phyloP scores from a whole-genome alignment of 2,113 vertebrate species.

The Rhodinocichla rosea region DNA sequence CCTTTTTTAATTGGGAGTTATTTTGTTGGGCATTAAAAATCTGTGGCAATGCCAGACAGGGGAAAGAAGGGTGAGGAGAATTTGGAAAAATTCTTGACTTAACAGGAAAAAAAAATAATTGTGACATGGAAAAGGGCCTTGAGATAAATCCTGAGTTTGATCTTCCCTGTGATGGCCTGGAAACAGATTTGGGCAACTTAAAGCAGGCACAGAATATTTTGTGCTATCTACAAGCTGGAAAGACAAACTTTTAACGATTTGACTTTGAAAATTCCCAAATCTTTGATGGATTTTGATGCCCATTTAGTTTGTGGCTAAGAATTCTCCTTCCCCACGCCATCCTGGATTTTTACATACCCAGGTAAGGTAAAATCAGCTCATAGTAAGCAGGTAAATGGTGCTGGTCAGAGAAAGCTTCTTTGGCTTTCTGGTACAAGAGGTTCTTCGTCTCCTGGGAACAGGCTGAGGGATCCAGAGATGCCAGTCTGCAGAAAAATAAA shows the following conservation, averaged over 20 bases:
- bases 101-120: not conserved
- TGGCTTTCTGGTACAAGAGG: conserved; percentile 72
- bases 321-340: not conserved
- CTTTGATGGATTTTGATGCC: not conserved
- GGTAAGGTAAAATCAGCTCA: conserved; percentile 60
- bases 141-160: not conserved
- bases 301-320: not conserved
- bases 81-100: not conserved
- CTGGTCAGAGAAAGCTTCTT: conserved; percentile 57
- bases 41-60: not conserved
- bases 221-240: not conserved
- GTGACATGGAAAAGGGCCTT: not conserved
- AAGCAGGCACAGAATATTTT: not conserved
- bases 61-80: not conserved
- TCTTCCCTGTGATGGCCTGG: not conserved
- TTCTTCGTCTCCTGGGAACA: conserved; percentile 70
- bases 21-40: not conserved
- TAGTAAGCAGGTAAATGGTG: not conserved
- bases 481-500: conserved; percentile 52
- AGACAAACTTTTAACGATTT: not conserved
- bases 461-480: conserved; percentile 35
- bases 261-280: not conserved
- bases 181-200: not conserved
- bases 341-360: conserved; percentile 63
- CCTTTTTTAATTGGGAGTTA: not conserved